Percentiles rank a stretch among this genome's conserved stretches.
phyloP scores from a whole-genome alignment of 1,140 invertebrate species.

The Hydropsyche tenuis region DNA sequence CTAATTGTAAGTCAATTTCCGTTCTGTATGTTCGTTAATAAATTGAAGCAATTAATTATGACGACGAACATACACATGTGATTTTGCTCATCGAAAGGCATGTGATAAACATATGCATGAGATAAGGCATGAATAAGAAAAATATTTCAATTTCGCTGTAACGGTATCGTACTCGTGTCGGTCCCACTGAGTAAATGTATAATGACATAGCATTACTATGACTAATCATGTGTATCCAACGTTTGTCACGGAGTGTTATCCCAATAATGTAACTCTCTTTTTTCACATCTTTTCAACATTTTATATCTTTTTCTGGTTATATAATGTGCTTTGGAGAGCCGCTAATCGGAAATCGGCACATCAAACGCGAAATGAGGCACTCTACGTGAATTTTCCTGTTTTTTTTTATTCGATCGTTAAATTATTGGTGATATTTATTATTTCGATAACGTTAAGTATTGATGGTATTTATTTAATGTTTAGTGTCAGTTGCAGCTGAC shows the following conservation, averaged over 20 bases:
- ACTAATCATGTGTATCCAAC: conserved; percentile 45
- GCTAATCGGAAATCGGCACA: background rate
- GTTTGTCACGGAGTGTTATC: conserved; percentile 39
- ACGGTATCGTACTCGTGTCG: background rate
- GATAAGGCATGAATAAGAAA: background rate
- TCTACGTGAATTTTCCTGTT: no score
- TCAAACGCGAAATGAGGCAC: no score
- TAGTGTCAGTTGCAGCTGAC: conserved; percentile 33
- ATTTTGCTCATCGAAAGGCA: no score
- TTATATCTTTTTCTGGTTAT: background rate
- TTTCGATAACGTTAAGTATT: no score
- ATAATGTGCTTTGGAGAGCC: no score
- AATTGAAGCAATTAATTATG: no score
- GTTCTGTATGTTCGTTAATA: no score
- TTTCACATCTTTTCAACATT: background rate
- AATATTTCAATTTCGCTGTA: background rate
- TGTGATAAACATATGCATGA: background rate
- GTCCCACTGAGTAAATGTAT: no score
- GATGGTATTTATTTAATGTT: conserved; percentile 11
- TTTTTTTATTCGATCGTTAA: background rate
- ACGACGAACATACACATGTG: no score
- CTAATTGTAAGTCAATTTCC: no score
- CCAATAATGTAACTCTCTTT: conserved; percentile 31
- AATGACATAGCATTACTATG: background rate
- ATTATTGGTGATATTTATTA: background rate